phyloP scores from a whole-genome alignment of 2,888 invertebrate genomes.

The Halocaridina rubra region DNA sequence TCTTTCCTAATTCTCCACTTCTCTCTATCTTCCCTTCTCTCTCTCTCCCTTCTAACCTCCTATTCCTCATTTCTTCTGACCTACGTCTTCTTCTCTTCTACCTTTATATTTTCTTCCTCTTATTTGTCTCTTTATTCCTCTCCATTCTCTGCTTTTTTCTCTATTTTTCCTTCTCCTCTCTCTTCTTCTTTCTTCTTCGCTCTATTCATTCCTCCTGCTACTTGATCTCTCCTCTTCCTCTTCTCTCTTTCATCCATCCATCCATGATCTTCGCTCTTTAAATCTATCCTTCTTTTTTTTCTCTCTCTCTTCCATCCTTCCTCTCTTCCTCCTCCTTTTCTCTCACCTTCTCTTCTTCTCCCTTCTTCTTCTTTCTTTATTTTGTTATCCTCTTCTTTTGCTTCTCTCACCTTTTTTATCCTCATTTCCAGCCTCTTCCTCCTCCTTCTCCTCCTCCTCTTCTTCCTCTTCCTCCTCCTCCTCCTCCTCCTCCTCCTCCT shows the following conservation, averaged over 20 bases:
- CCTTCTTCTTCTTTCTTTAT: neutral
- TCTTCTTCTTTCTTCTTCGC: neutral
- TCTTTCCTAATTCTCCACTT: neutral
- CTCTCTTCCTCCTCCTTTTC: neutral
- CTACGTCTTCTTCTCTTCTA: neutral
- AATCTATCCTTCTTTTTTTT: neutral
- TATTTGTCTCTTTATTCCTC: neutral
- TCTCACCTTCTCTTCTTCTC: neutral
- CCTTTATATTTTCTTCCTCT: neutral
- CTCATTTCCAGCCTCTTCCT: neutral
- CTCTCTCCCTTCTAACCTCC: neutral
- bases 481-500: neutral
- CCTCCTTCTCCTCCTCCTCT: neutral
- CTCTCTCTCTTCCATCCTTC: neutral
- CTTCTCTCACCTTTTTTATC: neutral
- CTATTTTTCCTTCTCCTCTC: neutral
- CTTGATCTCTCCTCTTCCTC: neutral
- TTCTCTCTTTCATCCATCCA: neutral
- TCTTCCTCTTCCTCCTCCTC: neutral
- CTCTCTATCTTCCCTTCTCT: neutral
- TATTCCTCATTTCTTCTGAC: neutral
- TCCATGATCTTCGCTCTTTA: neutral
- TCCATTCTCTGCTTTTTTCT: neutral
- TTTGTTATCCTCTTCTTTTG: neutral
- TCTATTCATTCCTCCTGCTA: neutral